Evolutionary conservation across 2,113 vertebrate species (phyloP), one percentile per base, ranked within the genome.

Genomic region (Bucco capensis): DNA sequence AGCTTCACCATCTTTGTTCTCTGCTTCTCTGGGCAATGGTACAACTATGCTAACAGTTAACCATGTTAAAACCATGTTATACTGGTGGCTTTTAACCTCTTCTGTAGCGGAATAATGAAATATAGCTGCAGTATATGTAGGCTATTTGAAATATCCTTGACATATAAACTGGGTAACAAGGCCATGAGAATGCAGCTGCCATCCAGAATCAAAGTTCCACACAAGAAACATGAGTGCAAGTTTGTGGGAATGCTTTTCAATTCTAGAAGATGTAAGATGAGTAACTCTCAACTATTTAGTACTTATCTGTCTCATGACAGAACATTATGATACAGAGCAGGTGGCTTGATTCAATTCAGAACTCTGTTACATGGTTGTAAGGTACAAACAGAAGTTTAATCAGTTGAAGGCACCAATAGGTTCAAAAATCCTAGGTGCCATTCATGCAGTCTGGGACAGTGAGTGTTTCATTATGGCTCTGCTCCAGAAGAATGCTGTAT

Each of bases 201-300:
- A 83, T 19, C 10, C 42, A 77, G 42, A 71, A 83, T 10, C 9
- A 53, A 71, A 78, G 13, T 0, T 86, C 28, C 13, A 15, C 16
- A 14, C 1, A 64, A 23, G n/a, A 62, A 74, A 50, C 1, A 6
- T 2, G 5, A 11, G 18, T 64, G 7, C 4, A 44, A 7, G 37
- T 75, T 28, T 56, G 12, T 31, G 33, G 17, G 19, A 75, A 71
- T 65, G 35, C 3, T 64, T 89, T 60, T n/a, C 19, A 74, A 8
- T 60, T 81, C 27, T 50, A 64, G 17, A 79, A 78, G 5, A 40
- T 37, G 47, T 19, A 79, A 67, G n/a, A 76, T 25, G 6, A 80
- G n/a, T 40, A 71, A 7, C 6, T 72, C 18, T 5, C 31, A 70
- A 6, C 4, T 66, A 47, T 33, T 80, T 80, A 67, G 42, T 25